These are phyloP conservation scores for Rostratula benghalensis DNA, from an alignment of 2,113 vertebrate genomes.

Conservation along the genomic window DNA sequence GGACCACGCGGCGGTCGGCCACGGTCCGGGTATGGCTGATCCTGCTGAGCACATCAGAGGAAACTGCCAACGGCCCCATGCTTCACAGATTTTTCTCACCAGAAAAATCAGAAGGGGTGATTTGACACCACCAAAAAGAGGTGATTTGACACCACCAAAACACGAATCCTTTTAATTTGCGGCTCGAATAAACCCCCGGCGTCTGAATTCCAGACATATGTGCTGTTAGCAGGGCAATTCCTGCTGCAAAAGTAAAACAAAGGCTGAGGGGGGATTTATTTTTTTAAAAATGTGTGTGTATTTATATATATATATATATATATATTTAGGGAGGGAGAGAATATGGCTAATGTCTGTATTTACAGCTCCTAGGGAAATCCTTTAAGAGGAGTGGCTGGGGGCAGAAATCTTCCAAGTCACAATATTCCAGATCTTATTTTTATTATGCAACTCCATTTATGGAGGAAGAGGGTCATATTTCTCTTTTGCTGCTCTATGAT, in stretches of 20 bases:
- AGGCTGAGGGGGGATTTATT: not conserved
- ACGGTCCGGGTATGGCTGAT: not conserved
- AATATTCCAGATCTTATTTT: not conserved
- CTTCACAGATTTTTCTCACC: not conserved
- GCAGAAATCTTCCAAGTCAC: not conserved
- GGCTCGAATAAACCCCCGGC: not conserved
- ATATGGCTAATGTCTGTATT: not conserved
- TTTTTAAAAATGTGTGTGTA: accelerated
- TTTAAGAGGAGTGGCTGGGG: no score
- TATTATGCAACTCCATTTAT: not conserved
- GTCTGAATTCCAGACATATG: not conserved
- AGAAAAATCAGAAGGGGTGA: not conserved
- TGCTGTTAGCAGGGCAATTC: not conserved
- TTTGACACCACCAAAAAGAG: not conserved
- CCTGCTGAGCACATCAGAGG: not conserved
- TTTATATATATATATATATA: not conserved
- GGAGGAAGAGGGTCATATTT: not conserved
- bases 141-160: not conserved
- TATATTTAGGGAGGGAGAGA: not conserved
- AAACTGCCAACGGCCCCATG: no score
- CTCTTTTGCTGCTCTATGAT: not conserved
- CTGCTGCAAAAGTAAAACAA: not conserved
- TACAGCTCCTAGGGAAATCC: not conserved
- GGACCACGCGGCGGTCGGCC: accelerated
- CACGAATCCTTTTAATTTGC: not conserved